Percentiles rank a stretch among this genome's conserved stretches.
phyloP scores from a whole-genome alignment of 2,888 invertebrate genomes.

The Dryadula phaetusa region DNA sequence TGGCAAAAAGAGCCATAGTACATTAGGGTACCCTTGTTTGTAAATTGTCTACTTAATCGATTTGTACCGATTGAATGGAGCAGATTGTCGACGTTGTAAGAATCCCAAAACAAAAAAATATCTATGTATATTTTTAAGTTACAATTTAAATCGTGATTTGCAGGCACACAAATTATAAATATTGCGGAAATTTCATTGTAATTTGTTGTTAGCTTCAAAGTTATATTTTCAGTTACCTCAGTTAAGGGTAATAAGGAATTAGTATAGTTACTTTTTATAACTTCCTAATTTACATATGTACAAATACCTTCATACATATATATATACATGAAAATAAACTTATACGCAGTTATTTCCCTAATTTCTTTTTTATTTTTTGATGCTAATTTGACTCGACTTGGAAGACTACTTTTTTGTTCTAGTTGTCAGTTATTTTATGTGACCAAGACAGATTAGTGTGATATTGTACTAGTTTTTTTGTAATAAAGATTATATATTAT shows the following conservation, averaged over 20 bases:
- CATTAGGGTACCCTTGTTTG: neutral
- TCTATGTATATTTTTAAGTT: neutral
- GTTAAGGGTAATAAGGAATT: slow-evolving; percentile 27
- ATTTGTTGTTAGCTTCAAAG: slow-evolving; percentile 1
- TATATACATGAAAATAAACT: neutral
- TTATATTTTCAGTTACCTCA: slow-evolving; percentile 11
- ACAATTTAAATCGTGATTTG: neutral
- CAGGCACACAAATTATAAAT: neutral
- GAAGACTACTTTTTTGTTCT: neutral
- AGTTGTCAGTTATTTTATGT: too few relatives aligned
- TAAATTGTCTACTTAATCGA: slow-evolving; percentile 12
- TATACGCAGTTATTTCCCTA: neutral
- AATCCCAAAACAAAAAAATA: neutral
- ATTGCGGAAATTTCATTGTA: slow-evolving; percentile 9
- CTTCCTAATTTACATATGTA: slow-evolving; percentile 15
- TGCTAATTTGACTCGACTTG: neutral
- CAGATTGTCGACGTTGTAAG: neutral
- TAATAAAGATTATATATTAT: too few relatives aligned
- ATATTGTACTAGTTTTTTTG: too few relatives aligned
- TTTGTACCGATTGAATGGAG: neutral
- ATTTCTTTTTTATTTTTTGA: neutral
- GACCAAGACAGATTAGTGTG: neutral
- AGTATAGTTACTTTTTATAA: neutral
- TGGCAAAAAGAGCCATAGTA: neutral
- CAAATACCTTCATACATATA: too few relatives aligned